phyloP scores from a whole-genome alignment of 2,888 invertebrate genomes.

The Protophormia terraenovae region DNA sequence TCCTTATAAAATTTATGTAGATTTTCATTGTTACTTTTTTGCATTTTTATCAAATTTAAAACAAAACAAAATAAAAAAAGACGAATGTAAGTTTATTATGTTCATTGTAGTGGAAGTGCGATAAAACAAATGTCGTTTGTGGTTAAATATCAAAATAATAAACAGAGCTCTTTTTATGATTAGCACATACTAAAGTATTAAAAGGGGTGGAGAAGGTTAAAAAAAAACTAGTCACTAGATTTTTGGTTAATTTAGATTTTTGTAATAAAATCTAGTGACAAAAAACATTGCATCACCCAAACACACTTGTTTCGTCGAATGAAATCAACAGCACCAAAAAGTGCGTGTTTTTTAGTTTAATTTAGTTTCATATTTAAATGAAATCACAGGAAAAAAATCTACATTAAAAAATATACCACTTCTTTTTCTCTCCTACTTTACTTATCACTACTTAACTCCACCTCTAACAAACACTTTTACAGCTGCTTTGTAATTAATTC shows the following conservation, averaged over 20 bases:
- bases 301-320: conserved; percentile 36
- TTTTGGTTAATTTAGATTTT: background rate
- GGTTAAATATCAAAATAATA: conserved; percentile 21
- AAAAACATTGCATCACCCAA: conserved; percentile 77
- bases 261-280: conserved; percentile 33
- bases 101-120: conserved; percentile 75
- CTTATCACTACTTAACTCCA: background rate
- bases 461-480: background rate
- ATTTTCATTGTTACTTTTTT: background rate
- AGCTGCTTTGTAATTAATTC: conserved; percentile 78
- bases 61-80: background rate
- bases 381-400: no score
- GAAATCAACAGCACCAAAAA: conserved; percentile 26
- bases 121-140: conserved; percentile 76
- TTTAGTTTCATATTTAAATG: no score
- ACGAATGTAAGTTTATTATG: conserved; percentile 22
- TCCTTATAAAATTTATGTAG: background rate
- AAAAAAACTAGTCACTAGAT: background rate
- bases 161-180: background rate
- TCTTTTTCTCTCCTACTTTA: no score
- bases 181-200: background rate
- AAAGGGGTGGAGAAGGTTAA: background rate
- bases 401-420: no score
- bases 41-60: background rate
- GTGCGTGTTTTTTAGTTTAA: conserved; percentile 75